Base-by-base conservation (phyloP, 2,888 invertebrate species). In the Polydrusus cervinus region DNA sequence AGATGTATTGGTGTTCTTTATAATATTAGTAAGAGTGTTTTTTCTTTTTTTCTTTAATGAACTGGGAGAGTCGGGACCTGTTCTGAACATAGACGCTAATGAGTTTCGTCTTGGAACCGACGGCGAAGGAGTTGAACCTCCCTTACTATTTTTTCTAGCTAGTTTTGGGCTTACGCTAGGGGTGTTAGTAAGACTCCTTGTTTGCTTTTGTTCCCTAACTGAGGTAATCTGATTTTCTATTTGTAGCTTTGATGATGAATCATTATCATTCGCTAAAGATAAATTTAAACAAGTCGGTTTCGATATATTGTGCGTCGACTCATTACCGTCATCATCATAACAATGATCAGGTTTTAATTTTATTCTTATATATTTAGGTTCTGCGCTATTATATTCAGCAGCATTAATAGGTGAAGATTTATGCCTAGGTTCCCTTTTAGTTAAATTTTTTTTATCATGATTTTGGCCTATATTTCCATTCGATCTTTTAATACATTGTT, bases 61-160 rank as follows among this genome's bases (percentile, higher is more conserved):
- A 0, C 90, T 89, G 11, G 91, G 91, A 0, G 91, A 91, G 79
- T 92, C 92, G 0, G 91, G 91, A 73, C 91, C 92, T 78, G 93
- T 92, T 85, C 93, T 92, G 83, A 95, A 95, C 53, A 95, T 86
- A 3, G 94, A 94, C 73, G 94, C 93, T 83, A 95, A 94, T 40
- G 95, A 95, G 81, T 93, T 94, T 85, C 94, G 94, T 47, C 95
- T 89, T 0, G 95, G 94, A 0, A 91, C 89, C 0, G 90, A 89
- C 0, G 95, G 94, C 0, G 95, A 95, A 0, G 95, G 94, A 10
- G 90, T 89, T 73, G 87, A 82, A 77, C 85, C 84, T 75, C 84
- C 82, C 60, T 83, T 82, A 77, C 82, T 79, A 61, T 69, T 81
- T 67, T 88, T 87, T 51, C 87, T 84, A 10, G 85, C 82, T 0